Evolutionary conservation across 1,140 invertebrate species (phyloP).

Genomic region (Drosophila kepulauana): DNA sequence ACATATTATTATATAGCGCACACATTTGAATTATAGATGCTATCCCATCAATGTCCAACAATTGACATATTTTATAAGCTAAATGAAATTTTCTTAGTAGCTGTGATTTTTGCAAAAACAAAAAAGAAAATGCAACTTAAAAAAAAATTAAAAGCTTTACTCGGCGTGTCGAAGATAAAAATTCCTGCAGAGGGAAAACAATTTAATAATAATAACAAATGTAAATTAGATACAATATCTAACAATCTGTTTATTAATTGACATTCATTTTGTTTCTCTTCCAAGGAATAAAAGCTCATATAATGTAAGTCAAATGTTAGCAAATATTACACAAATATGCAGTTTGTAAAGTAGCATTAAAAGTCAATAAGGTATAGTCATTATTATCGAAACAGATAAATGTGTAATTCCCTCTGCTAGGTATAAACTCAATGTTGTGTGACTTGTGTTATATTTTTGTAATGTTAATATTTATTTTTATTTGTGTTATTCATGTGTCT

Average conservation of each 20-base stretch:
- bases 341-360: no score
- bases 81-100: constrained; percentile 25
- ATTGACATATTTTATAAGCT: constrained; percentile 14
- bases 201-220: no score
- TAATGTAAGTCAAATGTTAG: neutral
- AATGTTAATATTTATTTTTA: constrained; percentile 42
- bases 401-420: neutral
- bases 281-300: no score
- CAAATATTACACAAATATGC: no score
- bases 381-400: no score
- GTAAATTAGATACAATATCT: no score
- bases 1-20: neutral
- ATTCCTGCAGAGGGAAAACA: neutral
- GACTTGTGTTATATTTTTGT: constrained; percentile 21
- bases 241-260: no score
- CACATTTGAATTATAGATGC: constrained; percentile 12
- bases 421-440: neutral
- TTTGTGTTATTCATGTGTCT: constrained; percentile 39
- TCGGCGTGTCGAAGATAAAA: neutral
- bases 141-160: neutral
- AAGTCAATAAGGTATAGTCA: no score
- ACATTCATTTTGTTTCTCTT: no score
- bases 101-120: constrained; percentile 56
- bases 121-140: neutral
- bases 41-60: constrained; percentile 18